Percentiles rank a stretch among this genome's conserved stretches.
These are phyloP conservation scores for Ophiodon elongatus DNA, from an alignment of 2,113 vertebrate species.

Conservation along the genomic window DNA sequence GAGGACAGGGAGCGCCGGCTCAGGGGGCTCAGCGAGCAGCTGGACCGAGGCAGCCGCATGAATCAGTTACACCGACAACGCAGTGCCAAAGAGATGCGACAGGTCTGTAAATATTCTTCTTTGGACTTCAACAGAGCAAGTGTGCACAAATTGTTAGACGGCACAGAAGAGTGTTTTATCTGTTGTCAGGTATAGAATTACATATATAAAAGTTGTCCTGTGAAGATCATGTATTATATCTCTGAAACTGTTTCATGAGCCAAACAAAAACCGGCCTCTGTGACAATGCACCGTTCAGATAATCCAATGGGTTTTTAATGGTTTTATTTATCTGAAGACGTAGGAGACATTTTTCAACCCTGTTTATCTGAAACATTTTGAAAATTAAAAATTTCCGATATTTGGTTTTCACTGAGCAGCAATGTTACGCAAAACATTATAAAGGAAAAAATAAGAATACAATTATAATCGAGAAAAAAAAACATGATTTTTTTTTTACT, in stretches of 20 bases:
- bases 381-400: no score
- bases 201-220: background rate
- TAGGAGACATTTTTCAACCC: no score
- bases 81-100: conserved; percentile 74
- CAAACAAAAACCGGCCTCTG: background rate
- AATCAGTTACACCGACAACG: conserved; percentile 68
- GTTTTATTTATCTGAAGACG: no score
- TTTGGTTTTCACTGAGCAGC: no score
- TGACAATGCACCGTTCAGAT: background rate
- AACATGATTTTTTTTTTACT: no score
- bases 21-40: conserved; percentile 71
- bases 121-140: background rate
- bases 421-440: background rate
- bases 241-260: background rate
- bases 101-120: conserved; percentile 65
- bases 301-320: background rate
- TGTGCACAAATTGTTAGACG: background rate
- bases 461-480: no score
- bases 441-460: no score
- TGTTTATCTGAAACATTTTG: background rate
- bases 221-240: background rate
- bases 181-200: background rate
- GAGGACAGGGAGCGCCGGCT: conserved; percentile 75
- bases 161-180: background rate
- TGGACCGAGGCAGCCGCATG: conserved; percentile 70